Percentiles rank a stretch among this genome's conserved stretches.
Evolutionary conservation across 2,797 vertebrate species (phyloP).

Genomic region (Tamandua tetradactyla): DNA sequence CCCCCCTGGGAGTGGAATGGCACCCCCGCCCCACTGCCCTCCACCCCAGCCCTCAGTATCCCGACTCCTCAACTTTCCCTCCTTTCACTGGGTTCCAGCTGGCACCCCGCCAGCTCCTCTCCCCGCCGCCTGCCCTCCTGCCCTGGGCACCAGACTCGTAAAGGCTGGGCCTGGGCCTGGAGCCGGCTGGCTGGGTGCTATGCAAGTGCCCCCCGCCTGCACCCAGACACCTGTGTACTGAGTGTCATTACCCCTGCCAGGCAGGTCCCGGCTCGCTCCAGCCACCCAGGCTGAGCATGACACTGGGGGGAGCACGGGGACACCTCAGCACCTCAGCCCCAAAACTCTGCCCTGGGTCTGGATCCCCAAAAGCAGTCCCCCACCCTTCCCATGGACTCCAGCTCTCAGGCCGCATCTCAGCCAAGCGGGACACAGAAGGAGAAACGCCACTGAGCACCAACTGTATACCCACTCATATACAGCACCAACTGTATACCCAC

Average conservation of each 20-base stretch:
- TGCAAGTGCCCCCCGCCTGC: not conserved
- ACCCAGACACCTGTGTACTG: slow-evolving; percentile 78
- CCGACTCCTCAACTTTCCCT: slow-evolving; percentile 65
- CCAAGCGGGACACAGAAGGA: not conserved
- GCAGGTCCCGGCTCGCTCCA: slow-evolving; percentile 60
- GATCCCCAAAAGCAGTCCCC: not conserved
- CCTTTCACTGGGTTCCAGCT: slow-evolving; percentile 65
- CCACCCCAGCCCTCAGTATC: slow-evolving; percentile 33
- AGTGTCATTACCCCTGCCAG: slow-evolving; percentile 65
- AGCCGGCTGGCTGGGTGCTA: slow-evolving; percentile 74
- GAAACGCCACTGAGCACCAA: not conserved
- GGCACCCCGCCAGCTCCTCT: slow-evolving; percentile 49
- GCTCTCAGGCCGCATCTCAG: not conserved
- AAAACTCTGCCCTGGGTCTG: not conserved
- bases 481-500: not conserved
- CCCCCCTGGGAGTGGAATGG: not conserved
- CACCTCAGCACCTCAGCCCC: accelerated
- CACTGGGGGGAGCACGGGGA: not conserved
- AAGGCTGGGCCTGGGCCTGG: slow-evolving; percentile 70
- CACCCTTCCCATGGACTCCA: not conserved
- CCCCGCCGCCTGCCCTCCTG: slow-evolving; percentile 43
- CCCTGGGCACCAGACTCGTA: slow-evolving; percentile 68
- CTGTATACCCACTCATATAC: not conserved
- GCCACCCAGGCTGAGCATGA: slow-evolving; percentile 66
- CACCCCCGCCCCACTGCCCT: not conserved